phyloP scores from a whole-genome alignment of 2,113 vertebrate genomes.

The human region GRCh38 chr3:57092501-57093000 shows the following conservation, averaged over 20 bases:
- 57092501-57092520: no score
- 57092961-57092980: not conserved
- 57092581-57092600: no score
- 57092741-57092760: not conserved
- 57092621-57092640: not conserved
- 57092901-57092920: not conserved
- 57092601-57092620: not conserved
- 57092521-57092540: no score
- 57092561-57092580: no score
- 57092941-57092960: not conserved
- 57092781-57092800: not conserved
- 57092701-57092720: constrained; percentile 1
- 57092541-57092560: no score
- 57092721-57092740: constrained; percentile 23
- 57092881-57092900: not conserved
- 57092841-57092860: not conserved
- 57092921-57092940: not conserved
- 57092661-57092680: constrained; percentile 18
- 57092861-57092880: not conserved
- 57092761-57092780: not conserved
- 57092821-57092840: not conserved
- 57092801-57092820: not conserved
- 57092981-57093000: not conserved
- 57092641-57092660: constrained; percentile 45
- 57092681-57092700: not conserved